Evolutionary conservation across 2,113 vertebrate species (phyloP).

Genomic region (Micronycteris hirsuta): DNA sequence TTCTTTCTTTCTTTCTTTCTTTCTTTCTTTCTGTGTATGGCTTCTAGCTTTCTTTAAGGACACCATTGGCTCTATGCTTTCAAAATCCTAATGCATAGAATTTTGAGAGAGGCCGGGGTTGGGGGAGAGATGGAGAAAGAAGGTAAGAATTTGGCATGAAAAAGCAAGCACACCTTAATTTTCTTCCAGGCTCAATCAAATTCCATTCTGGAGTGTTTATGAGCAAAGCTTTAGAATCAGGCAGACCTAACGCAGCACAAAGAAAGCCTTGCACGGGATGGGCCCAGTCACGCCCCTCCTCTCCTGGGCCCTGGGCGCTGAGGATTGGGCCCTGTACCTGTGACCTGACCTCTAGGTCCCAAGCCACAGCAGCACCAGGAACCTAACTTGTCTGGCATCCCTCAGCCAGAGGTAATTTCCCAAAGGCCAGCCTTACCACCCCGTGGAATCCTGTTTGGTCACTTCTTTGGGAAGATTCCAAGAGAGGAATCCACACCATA

Average conservation of each 20-base stretch:
- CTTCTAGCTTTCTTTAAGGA: neutral
- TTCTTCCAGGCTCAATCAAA: neutral
- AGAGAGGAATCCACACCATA: neutral
- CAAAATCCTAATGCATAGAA: neutral
- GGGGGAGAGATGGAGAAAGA: neutral
- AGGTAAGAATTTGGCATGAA: neutral
- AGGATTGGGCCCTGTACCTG: neutral
- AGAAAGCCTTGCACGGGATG: neutral
- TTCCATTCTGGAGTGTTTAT: neutral
- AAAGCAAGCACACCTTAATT: conserved; percentile 13
- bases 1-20: too few species aligned
- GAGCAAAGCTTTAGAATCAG: neutral
- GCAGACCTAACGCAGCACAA: neutral
- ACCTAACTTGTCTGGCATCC: neutral
- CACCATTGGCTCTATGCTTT: neutral
- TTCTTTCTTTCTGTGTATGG: neutral
- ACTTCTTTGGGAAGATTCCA: conserved; percentile 47
- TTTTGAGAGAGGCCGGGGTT: neutral
- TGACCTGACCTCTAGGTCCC: neutral
- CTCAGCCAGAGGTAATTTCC: neutral
- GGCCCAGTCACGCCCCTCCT: neutral
- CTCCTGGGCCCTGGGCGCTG: neutral
- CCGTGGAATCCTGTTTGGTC: conserved; percentile 22
- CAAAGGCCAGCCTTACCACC: neutral
- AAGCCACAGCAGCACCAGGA: neutral